phyloP scores from a whole-genome alignment of 2,888 invertebrate species.

The Cephonodes hylas region DNA sequence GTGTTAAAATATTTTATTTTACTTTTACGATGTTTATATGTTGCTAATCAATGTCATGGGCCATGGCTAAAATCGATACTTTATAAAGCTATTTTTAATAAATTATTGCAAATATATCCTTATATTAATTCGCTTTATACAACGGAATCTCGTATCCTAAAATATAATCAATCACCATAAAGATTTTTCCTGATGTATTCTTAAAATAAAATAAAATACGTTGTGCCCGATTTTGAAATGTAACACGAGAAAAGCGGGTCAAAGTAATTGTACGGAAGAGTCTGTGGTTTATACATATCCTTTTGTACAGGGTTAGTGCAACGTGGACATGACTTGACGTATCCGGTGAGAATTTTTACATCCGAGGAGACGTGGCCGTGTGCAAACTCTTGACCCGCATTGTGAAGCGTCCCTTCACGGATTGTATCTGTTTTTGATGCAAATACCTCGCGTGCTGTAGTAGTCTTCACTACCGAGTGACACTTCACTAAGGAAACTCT shows the following conservation, averaged over 20 bases:
- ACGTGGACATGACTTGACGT: background rate
- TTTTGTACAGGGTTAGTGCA: slow-evolving; percentile 14
- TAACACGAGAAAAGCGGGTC: background rate
- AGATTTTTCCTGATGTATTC: background rate
- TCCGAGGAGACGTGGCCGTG: slow-evolving; percentile 22
- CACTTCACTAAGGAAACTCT: background rate
- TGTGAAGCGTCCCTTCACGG: slow-evolving; percentile 45
- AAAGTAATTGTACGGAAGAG: background rate
- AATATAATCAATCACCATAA: background rate
- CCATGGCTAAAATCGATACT: background rate
- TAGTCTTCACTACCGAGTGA: slow-evolving; percentile 31
- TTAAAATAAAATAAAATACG: background rate
- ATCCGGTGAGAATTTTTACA: slow-evolving; percentile 2
- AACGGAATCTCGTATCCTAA: background rate
- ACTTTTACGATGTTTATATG: background rate
- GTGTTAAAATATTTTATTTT: slow-evolving; percentile 17
- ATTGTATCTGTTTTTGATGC: slow-evolving; percentile 61
- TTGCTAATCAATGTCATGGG: background rate
- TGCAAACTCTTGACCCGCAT: slow-evolving; percentile 57
- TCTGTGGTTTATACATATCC: background rate
- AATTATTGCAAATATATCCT: background rate
- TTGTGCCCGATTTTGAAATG: background rate
- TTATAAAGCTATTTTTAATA: background rate
- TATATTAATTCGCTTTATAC: background rate
- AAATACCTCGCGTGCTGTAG: slow-evolving; percentile 45